A percentile compares a stretch with the other conserved stretches of the same genome.
Evolutionary conservation across 2,113 vertebrate species (phyloP).

Genomic region (Zosterops borbonicus): DNA sequence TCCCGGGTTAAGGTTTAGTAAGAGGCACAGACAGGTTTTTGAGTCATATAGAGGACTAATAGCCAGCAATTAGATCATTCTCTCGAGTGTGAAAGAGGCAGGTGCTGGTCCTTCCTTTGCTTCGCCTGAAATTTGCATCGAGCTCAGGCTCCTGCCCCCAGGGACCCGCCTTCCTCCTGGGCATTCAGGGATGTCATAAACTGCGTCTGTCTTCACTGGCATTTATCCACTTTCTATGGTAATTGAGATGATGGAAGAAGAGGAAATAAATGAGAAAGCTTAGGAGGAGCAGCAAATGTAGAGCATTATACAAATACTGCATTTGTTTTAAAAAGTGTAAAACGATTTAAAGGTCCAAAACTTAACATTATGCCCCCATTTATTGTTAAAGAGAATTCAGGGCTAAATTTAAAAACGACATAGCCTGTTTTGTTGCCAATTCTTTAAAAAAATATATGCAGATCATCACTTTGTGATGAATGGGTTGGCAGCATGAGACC

Average conservation of each 20-base stretch:
- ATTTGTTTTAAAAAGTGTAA: not conserved
- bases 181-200: not conserved
- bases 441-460: not conserved
- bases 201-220: not conserved
- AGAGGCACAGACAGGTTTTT: not conserved
- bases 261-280: not conserved
- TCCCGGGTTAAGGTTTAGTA: not conserved
- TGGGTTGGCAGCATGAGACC: not conserved
- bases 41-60: not conserved
- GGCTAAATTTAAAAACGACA: not conserved
- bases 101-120: not conserved
- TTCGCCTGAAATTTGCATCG: not conserved
- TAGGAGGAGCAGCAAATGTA: not conserved
- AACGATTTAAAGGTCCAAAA: rapidly evolving
- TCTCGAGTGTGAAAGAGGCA: not conserved
- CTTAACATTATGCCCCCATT: not conserved
- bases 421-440: not conserved
- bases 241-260: constrained; percentile 1
- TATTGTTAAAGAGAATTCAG: not conserved
- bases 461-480: not conserved
- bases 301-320: not conserved
- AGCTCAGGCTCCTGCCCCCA: not conserved
- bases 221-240: not conserved
- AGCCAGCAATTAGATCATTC: constrained; percentile 21
- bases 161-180: not conserved